Base-by-base conservation (phyloP, 1,140 invertebrate species). In the Saccostrea echinata region DNA sequence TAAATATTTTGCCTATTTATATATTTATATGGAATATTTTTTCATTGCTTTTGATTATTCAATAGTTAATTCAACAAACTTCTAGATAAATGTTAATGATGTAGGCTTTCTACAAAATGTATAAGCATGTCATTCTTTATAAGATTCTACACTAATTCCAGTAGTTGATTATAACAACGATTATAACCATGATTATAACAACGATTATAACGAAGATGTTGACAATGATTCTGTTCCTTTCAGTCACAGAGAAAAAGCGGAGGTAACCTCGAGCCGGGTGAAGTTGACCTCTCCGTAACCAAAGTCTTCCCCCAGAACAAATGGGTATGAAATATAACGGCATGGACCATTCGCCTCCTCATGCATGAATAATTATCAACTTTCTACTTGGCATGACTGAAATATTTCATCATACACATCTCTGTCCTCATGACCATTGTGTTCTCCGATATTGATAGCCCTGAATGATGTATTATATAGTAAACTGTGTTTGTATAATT, bases 251-350 rank as follows among this genome's bases (percentile, higher is more conserved):
- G 68, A 33, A 76, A 30, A 76, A 76, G 68, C 16, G 68, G 30
- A 27, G 30, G 27, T 30, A n/a, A 61, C 55, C 9, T 76, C 3
- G 68, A 30, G 0, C 30, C 68, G 12, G 13, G 27, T 18, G 68
- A 76, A 76, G 68, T 76, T 76, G 68, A 76, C 30, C 68, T 76
- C 68, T 33, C 68, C 16, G 68, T 76, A 27, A 76, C 68, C 24
- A 76, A 76, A 30, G 68, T 76, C 68, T 76, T 76, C 68, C 68
- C 68, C 27, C 68, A 76, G 68, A 76, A 76, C 68, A 76, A 76
- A 76, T 76, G 68, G 68, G 68, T 76, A 76, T 76, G 68, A 76
- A 27, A 13, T 30, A 76, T 33, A 33, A 76, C 68, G 33, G 68
- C 68, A 76, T 76, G 68, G 68, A 76, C 68, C 68, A 30, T 8